Conservation (phyloP, 2,888 invertebrate genomes). For the Rhogogaster chlorosoma region DNA sequence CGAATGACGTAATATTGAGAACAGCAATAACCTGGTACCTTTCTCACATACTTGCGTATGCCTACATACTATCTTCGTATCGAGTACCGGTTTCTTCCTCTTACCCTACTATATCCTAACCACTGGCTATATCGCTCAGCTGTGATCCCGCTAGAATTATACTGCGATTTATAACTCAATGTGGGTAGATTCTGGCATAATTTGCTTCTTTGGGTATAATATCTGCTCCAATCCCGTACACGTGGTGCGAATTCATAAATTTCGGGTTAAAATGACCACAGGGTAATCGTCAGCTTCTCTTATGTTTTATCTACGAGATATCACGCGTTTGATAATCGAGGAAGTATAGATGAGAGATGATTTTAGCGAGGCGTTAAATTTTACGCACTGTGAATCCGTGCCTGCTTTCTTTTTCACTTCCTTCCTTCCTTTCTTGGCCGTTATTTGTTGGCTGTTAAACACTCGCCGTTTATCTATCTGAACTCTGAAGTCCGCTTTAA, state of each 20-base stretch:
- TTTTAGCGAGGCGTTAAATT: conserved; percentile 34
- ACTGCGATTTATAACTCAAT: background rate
- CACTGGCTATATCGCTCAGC: conserved; percentile 36
- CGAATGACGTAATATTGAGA: conserved; percentile 2
- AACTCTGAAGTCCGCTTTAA: background rate
- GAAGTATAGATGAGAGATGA: background rate
- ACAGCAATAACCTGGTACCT: conserved; percentile 31
- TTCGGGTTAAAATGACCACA: too few relatives aligned
- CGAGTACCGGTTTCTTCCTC: conserved; percentile 35
- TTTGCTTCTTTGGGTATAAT: background rate
- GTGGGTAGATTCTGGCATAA: background rate
- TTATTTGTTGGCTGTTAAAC: conserved; percentile 12
- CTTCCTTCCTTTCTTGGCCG: background rate
- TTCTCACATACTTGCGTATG: conserved; percentile 10
- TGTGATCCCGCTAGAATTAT: conserved; percentile 30
- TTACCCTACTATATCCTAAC: background rate
- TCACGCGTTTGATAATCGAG: too few relatives aligned
- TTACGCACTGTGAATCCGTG: conserved; percentile 8
- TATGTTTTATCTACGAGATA: too few relatives aligned
- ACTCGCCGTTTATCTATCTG: conserved; percentile 9
- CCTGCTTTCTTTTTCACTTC: background rate
- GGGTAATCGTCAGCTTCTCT: too few relatives aligned
- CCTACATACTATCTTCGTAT: conserved; percentile 6
- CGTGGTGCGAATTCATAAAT: too few relatives aligned
- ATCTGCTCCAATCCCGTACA: background rate